Base-by-base conservation (phyloP, 2,888 invertebrate species). In the Troides aeacus region DNA sequence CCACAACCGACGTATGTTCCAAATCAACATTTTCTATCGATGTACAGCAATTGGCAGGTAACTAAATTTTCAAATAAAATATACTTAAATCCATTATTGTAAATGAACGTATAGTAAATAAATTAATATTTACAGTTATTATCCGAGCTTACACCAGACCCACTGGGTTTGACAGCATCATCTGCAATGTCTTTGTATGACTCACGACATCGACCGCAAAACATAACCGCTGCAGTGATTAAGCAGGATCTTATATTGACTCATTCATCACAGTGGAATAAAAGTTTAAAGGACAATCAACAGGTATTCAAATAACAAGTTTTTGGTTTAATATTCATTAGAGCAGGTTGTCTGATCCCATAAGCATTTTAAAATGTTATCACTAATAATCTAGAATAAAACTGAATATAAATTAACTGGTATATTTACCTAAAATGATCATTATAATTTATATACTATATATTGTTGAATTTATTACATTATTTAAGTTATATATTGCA, bases 31-130 rank as follows among this genome's bases (percentile, higher is more conserved):
- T 97, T 96, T 78, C 90, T 99, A 67, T 99, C 98, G 59, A 99
- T 99, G 99, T 99, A 99, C 85, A 98, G 98, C 67, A 98, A 98
- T 84, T 99, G 99, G 97, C 96, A 96, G 92, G 95, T 96, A 83
- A 93, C 78, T 80, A 77, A 42, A 64, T 61, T 56, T 23, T 7
- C 23, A 58, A 23, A 58, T 23, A 58, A 58, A 58, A 62, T 50
- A 24, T 56, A 21, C n/a, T 66, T 67, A 61, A 39, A 23, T 64
- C 36, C 64, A 46, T 65, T 73, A 67, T 74, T 75, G 72, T 74
- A 46, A 64, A 64, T 61, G 74, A 72, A 74, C 78, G 72, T 76
- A 71, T 77, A 73, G 76, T 81, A 81, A 78, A 82, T 79, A 79
- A 74, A 74, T 81, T 72, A 76, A 74, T 81, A 76, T 87, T 88